Base-by-base conservation (phyloP, 2,113 vertebrate species). In the Rhodinocichla rosea region DNA sequence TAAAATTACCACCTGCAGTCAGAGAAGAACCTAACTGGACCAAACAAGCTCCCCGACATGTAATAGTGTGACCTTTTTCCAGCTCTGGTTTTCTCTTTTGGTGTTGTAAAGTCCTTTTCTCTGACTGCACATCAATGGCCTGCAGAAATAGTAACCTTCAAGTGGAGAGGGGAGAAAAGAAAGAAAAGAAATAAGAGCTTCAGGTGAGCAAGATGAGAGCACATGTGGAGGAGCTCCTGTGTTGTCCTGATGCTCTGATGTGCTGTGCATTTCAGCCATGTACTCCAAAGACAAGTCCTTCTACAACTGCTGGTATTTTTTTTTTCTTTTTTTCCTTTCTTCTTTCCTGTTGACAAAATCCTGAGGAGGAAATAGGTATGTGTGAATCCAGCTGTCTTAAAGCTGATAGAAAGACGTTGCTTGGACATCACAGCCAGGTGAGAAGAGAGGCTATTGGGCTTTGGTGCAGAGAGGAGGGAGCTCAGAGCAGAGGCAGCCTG, bases 131-230 rank as follows among this genome's bases (percentile, higher is more conserved):
- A 67, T 88, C 75, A 90, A 15, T 88, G 64, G 17, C 68, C 59
- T 77, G 79, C 63, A 87, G 79, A 80, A 85, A 87, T 55, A 90
- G 81, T n/a, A 89, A 69, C 63, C 45, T 69, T 87, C 53, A 89
- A 56, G 70, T 75, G 55, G 35, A 64, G 9, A 24, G 39, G 6
- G 15, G 1, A 3, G 32, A 27, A 73, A 24, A 13, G 17, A 14
- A 68, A 16, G 27, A 23, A 56, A 79, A 90, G 19, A 60, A 90
- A 53, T 35, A 5, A 9, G 69, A 87, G 22, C 10, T 91, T 82
- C 44, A 87, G 55, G 52, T 69, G 63, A 86, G 44, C 21, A 26
- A 64, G 57, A 64, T 45, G 76, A 83, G 68, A 86, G 42, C 42
- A 17, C 0, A 3, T 30, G n/a, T 56, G 45, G 56, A 81, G 21